Base-by-base conservation (phyloP, 1,140 invertebrate genomes). In the Drosophila tsacasi region DNA sequence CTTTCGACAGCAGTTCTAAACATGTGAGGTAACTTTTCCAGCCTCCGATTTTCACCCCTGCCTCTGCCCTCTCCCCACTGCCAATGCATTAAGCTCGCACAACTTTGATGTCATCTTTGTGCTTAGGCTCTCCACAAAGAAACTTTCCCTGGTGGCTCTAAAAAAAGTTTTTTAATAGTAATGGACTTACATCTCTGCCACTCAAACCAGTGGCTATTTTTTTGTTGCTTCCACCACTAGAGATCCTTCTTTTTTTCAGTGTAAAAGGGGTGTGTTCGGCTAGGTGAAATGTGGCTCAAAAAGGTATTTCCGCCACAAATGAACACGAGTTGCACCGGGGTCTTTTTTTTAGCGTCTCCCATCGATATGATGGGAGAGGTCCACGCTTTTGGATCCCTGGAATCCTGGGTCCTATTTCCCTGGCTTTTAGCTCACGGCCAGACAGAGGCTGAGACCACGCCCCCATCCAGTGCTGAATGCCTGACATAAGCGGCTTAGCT, bases 91-190 rank as follows among this genome's bases (percentile, higher is more conserved):
- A 87, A 87, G 85, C 81, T 60, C 69, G 49, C 65, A 54, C 76
- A 87, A 87, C 84, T 87, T 89, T 87, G 84, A 89, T 87, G 84
- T 87, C 84, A 87, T 87, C 84, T 87, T 84, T 84, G 84, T 87
- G 84, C 77, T 79, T 83, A 89, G 84, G 66, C 83, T 32, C 46
- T 57, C 40, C 63, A 52, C 71, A 76, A 68, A 79, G 66, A 89
- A 87, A 87, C 76, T 87, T 83, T 71, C 67, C 76, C 47, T 54
- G 54, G 67, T 32, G 79, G 66, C 54, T 60, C 69, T 73, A 66
- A 81, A 89, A 87, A 76, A 89, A 90, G 85, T 85, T 89, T 89
- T 87, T 87, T 87, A 89, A 87, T 89, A 87, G 84, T 89, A 89
- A 87, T 87, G 81, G 81, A 87, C 84, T 89, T 69, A 32, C 30